Evolutionary conservation across 2,888 invertebrate genomes (phyloP).

Genomic region (Caenorhabditis panamensis): DNA sequence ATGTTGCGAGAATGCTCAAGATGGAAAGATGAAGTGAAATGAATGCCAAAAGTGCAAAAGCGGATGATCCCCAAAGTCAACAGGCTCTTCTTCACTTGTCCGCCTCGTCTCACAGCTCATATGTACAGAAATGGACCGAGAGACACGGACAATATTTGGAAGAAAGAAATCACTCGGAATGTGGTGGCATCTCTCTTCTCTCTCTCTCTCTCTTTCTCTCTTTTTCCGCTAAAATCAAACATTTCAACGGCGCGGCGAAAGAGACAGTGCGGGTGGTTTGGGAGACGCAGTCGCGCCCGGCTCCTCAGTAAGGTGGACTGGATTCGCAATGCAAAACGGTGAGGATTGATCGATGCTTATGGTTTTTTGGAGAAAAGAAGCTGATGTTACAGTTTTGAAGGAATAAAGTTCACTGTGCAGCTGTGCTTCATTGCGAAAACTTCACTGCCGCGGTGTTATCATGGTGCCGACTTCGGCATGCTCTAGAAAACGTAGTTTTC

Average conservation of each 20-base stretch:
- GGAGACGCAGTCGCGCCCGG: conserved; percentile 18
- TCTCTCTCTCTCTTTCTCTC: conserved; percentile 16
- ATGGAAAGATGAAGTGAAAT: conserved; percentile 4
- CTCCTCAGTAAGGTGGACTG: conserved; percentile 32
- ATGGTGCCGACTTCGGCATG: too few relatives aligned
- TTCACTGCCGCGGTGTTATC: too few relatives aligned
- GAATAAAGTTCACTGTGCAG: too few relatives aligned
- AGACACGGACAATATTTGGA: conserved; percentile 16
- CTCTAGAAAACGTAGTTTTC: too few relatives aligned
- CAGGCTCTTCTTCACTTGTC: conserved; percentile 1
- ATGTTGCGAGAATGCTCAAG: too few relatives aligned
- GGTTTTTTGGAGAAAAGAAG: not conserved
- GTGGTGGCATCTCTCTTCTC: conserved; percentile 38
- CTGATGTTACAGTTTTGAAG: too few relatives aligned
- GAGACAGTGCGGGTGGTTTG: conserved; percentile 13
- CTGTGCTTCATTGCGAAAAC: too few relatives aligned
- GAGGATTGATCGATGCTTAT: conserved; percentile 9
- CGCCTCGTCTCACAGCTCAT: not conserved
- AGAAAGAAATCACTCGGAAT: conserved; percentile 28
- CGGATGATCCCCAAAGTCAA: conserved; percentile 28
- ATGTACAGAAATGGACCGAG: conserved; percentile 27
- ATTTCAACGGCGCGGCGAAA: conserved; percentile 36
- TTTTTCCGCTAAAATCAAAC: conserved; percentile 51
- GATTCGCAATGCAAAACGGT: conserved; percentile 23
- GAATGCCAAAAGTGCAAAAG: too few relatives aligned